phyloP scores from a whole-genome alignment of 2,797 vertebrate genomes.

The Petrocephalus schoutedeni region DNA sequence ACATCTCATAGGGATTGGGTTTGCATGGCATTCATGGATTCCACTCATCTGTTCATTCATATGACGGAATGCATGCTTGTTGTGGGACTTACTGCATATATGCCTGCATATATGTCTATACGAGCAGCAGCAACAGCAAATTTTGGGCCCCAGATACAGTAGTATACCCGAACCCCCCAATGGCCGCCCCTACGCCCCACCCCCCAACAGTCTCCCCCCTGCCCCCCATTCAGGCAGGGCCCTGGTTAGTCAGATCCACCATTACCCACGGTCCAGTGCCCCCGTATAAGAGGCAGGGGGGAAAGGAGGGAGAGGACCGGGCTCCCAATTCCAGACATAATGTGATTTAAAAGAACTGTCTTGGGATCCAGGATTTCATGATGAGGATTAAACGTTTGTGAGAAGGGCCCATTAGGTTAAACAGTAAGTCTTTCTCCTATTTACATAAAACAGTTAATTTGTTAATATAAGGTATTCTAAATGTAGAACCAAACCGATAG shows the following conservation, averaged over 20 bases:
- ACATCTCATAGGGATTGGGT: neutral
- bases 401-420: neutral
- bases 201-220: neutral
- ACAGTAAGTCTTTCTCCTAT: neutral
- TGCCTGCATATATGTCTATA: neutral
- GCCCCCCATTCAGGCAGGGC: neutral
- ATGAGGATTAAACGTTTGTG: neutral
- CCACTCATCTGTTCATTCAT: slow-evolving; percentile 43
- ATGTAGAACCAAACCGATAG: neutral
- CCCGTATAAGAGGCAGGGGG: neutral
- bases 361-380: neutral
- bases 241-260: neutral
- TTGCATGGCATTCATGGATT: neutral
- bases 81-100: neutral
- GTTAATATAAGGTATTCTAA: neutral
- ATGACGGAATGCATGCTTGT: neutral
- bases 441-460: neutral
- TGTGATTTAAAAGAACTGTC: neutral
- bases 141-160: neutral
- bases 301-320: neutral
- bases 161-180: neutral
- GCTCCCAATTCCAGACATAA: neutral
- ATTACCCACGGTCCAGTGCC: neutral
- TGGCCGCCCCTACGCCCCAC: too few species aligned
- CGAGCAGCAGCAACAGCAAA: neutral